A percentile compares a stretch with the other conserved stretches of the same genome.
These are phyloP conservation scores for Astropecten irregularis DNA, from an alignment of 53 echinoderm and acorn worm species.

Conservation along the genomic window DNA sequence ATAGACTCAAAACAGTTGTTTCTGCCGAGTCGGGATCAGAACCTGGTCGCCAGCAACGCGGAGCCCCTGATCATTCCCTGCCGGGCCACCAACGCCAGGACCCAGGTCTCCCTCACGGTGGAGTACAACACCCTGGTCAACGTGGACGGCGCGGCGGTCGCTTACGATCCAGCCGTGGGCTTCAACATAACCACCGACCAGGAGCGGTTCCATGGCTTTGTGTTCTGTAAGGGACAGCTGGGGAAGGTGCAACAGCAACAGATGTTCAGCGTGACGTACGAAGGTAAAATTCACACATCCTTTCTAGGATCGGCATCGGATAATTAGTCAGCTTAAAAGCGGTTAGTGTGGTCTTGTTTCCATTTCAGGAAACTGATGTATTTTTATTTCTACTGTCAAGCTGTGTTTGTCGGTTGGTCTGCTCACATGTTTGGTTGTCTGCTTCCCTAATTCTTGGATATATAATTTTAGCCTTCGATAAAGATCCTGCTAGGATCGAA, in stretches of 20 bases:
- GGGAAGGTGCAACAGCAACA: slow-evolving; percentile 37
- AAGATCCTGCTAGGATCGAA: too few relatives aligned
- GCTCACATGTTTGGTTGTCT: too few relatives aligned
- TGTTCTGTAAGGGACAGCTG: slow-evolving; percentile 31
- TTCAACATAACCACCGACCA: slow-evolving; percentile 45
- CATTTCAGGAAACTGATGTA: too few relatives aligned
- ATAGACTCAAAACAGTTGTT: slow-evolving; percentile 24
- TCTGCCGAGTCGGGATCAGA: slow-evolving; percentile 6
- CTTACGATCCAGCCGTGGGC: slow-evolving; percentile 39
- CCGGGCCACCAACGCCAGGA: neutral
- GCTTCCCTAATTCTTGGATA: too few relatives aligned
- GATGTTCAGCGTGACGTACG: slow-evolving; percentile 39
- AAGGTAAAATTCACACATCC: too few relatives aligned
- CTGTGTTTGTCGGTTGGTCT: too few relatives aligned
- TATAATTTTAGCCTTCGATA: too few relatives aligned
- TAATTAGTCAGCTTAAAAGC: neutral
- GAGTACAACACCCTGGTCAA: slow-evolving; percentile 38
- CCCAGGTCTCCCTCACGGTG: slow-evolving; percentile 34
- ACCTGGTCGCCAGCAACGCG: slow-evolving; percentile 22
- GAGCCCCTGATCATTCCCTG: slow-evolving; percentile 31
- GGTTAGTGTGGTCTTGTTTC: too few relatives aligned
- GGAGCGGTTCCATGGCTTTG: slow-evolving; percentile 41
- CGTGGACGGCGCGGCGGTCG: slow-evolving; percentile 18
- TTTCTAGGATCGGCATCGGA: neutral
- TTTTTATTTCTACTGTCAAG: too few relatives aligned